These are phyloP conservation scores for Apomyelois bistriatella DNA, from an alignment of 2,888 invertebrate genomes.

Conservation along the genomic window DNA sequence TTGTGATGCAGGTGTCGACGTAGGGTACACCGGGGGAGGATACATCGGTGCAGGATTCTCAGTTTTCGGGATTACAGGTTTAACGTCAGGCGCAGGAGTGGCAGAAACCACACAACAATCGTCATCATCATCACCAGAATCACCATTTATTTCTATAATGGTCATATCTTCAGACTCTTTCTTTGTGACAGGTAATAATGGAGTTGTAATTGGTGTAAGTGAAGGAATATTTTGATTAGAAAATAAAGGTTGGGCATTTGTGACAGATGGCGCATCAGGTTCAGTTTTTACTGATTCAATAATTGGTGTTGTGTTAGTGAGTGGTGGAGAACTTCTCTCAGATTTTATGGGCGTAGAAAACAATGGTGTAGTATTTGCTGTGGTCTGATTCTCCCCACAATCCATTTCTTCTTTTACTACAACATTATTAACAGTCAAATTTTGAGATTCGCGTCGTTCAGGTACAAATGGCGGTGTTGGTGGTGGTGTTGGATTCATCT, in stretches of 20 bases:
- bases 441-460: slow-evolving; percentile 43
- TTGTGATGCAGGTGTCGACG: slow-evolving; percentile 12
- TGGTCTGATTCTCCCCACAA: slow-evolving; percentile 22
- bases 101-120: slow-evolving; percentile 73
- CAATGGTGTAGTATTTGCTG: slow-evolving; percentile 37
- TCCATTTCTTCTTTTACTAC: slow-evolving; percentile 62
- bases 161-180: slow-evolving; percentile 51
- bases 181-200: slow-evolving; percentile 57
- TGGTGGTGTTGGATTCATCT: slow-evolving; percentile 12
- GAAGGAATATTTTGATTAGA: slow-evolving; percentile 22
- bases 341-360: slow-evolving; percentile 61
- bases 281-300: slow-evolving; percentile 61
- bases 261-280: slow-evolving; percentile 32
- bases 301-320: slow-evolving; percentile 42
- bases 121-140: slow-evolving; percentile 72
- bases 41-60: slow-evolving; percentile 46
- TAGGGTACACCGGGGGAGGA: slow-evolving; percentile 43
- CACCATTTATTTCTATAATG: slow-evolving; percentile 71
- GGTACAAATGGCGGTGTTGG: slow-evolving; percentile 21
- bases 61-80: slow-evolving; percentile 61
- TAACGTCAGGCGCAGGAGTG: slow-evolving; percentile 65
- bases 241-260: slow-evolving; percentile 29
- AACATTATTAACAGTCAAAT: slow-evolving; percentile 43
- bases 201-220: slow-evolving; percentile 23
- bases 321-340: slow-evolving; percentile 55